Conservation (phyloP, 2,113 vertebrate genomes). For the Semnopithecus entellus region DNA sequence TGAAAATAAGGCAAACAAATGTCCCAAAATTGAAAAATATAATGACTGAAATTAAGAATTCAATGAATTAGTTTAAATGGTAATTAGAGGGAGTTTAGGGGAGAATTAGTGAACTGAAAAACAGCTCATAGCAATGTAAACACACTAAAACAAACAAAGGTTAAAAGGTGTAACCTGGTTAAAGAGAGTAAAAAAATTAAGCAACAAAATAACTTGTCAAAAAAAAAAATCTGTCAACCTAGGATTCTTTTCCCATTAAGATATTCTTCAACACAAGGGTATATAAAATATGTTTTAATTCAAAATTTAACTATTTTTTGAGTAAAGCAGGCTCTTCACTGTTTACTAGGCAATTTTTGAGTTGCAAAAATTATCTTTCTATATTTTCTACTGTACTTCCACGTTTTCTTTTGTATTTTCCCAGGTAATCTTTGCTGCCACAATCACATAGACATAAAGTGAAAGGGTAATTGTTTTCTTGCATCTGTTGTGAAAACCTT, state of each 20-base stretch:
- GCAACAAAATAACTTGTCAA: background rate
- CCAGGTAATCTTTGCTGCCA: background rate
- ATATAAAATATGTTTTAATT: background rate
- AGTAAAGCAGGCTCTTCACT: background rate
- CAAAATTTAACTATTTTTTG: too few species aligned
- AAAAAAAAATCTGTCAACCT: background rate
- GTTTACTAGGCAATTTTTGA: background rate
- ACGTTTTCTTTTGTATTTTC: background rate
- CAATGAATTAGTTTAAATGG: background rate
- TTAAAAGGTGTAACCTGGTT: too few species aligned
- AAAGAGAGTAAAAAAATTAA: background rate
- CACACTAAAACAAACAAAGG: background rate
- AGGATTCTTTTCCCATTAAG: background rate
- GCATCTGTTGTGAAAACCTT: background rate
- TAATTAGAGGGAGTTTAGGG: background rate
- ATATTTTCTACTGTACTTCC: background rate
- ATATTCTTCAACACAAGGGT: background rate
- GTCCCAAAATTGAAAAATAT: background rate
- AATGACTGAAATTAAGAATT: background rate
- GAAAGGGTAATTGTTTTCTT: background rate
- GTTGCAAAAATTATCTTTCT: background rate
- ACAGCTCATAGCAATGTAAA: background rate
- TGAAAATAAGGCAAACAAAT: background rate
- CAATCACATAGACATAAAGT: background rate
- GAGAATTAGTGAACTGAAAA: background rate